A percentile compares a stretch with the other conserved stretches of the same genome.
Evolutionary conservation across 2,888 invertebrate genomes (phyloP).

Genomic region (Ceriagrion tenellum): DNA sequence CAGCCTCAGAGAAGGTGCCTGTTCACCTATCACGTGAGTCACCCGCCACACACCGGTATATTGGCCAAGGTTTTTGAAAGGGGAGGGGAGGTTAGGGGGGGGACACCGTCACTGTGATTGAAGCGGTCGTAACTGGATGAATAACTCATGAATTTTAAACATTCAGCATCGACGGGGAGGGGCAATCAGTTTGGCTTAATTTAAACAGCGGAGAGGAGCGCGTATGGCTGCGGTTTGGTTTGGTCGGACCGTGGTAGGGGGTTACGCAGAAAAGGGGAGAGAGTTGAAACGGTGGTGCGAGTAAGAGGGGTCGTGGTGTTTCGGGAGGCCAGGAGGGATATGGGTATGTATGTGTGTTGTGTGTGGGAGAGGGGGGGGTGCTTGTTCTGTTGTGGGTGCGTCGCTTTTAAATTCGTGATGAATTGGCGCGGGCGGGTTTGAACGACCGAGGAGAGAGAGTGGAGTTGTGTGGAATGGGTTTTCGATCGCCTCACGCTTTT

Average conservation of each 20-base stretch:
- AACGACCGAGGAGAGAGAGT: no score
- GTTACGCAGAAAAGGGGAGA: no score
- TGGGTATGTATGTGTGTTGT: no score
- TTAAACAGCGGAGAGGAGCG: constrained; percentile 49
- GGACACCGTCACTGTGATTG: constrained; percentile 19
- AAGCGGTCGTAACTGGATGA: constrained; percentile 47
- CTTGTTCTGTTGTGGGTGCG: neutral
- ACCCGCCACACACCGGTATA: neutral
- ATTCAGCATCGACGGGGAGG: constrained; percentile 7
- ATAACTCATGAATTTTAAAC: constrained; percentile 65
- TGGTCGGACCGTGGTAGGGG: neutral
- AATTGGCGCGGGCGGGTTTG: neutral
- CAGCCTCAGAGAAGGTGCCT: no score
- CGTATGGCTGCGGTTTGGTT: constrained; percentile 10
- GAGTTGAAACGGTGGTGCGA: no score
- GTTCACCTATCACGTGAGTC: neutral
- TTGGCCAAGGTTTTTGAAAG: neutral
- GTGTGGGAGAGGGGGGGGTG: neutral
- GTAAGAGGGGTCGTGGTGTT: no score
- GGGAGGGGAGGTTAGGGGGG: neutral
- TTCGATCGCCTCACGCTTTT: neutral
- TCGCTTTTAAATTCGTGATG: constrained; percentile 62
- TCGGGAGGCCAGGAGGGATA: no score
- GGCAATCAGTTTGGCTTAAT: constrained; percentile 61
- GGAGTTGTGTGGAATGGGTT: neutral